Evolutionary conservation across 2,113 vertebrate species (phyloP), one percentile per base, ranked within the genome.

Genomic region (Butorides virescens): DNA sequence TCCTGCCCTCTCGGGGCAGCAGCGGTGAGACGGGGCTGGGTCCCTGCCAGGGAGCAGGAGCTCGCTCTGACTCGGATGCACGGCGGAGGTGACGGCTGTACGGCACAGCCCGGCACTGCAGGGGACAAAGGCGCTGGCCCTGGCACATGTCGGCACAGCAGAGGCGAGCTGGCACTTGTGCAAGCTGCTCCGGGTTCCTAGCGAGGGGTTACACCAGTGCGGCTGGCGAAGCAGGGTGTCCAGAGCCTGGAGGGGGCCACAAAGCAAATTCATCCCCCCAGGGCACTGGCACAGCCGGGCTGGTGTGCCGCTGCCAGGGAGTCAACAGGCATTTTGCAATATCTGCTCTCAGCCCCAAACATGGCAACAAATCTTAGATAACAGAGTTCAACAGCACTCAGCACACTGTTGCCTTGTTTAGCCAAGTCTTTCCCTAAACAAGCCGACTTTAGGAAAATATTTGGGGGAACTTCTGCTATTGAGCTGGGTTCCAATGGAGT

Each of bases 271-370:
- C 11, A 9, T 20, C 15, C n/a, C 74, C 36, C 29, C 0, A 0
- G 16, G 59, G 34, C 30, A 22, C 20, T 70, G 78, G 27, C 19
- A 18, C 16, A 62, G 49, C 71, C 61, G 27, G 32, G 17, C 36
- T 2, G 3, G 12, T 16, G 52, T 88, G 79, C 76, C 3, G 5
- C 79, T 55, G 15, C 29, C 58, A 62, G 71, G 49, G 39, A 84
- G 34, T 25, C 84, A 47, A 62, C 8, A n/a, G 58, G 22, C 21
- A 16, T 96, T 91, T 83, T 70, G 76, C 77, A 85, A 25, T 59
- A n/a, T 94, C 88, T 97, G 39, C 55, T 92, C 46, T 88, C 68
- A 59, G 75, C 27, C 90, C 77, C 70, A 94, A 97, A 93, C 12
- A 23, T 27, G 88, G 88, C 87, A 87, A 91, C 71, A 63, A 72